These are phyloP conservation scores for Sebastes taczanowskii DNA, from an alignment of 2,797 vertebrate genomes.

Conservation along the genomic window DNA sequence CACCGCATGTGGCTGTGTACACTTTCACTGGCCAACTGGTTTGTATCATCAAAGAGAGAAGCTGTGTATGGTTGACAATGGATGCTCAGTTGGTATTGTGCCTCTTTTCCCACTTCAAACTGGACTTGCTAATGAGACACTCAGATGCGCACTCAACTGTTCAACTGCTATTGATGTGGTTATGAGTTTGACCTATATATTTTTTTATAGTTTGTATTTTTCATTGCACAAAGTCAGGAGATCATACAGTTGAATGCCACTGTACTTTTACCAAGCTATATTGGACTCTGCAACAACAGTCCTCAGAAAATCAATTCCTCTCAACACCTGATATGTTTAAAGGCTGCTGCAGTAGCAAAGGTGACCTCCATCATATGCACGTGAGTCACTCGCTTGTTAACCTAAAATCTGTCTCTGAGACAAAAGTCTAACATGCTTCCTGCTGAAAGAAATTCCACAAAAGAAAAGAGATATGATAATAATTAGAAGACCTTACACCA, in stretches of 20 bases:
- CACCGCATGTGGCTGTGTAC: no score
- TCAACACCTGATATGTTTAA: constrained; percentile 27
- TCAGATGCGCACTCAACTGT: no score
- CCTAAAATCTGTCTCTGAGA: not conserved
- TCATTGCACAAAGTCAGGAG: not conserved
- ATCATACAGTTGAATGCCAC: not conserved
- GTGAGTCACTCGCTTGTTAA: not conserved
- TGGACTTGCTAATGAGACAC: not conserved
- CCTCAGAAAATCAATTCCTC: constrained; percentile 33
- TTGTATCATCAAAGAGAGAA: constrained; percentile 25
- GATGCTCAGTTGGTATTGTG: not conserved
- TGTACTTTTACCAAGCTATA: not conserved
- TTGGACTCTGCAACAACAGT: not conserved
- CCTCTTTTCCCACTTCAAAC: constrained; percentile 11
- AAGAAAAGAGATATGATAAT: not conserved
- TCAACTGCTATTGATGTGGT: not conserved
- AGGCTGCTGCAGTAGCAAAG: constrained; percentile 13
- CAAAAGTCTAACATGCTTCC: not conserved
- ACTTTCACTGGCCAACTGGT: constrained; percentile 17
- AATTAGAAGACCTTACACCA: not conserved
- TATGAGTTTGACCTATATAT: not conserved
- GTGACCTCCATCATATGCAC: constrained; percentile 10
- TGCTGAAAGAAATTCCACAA: not conserved
- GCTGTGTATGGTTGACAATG: constrained; percentile 17
- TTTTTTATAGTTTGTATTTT: not conserved